Conservation (phyloP, 37 sponge, comb jelly and placozoan species). For the Spongilla lacustris region DNA sequence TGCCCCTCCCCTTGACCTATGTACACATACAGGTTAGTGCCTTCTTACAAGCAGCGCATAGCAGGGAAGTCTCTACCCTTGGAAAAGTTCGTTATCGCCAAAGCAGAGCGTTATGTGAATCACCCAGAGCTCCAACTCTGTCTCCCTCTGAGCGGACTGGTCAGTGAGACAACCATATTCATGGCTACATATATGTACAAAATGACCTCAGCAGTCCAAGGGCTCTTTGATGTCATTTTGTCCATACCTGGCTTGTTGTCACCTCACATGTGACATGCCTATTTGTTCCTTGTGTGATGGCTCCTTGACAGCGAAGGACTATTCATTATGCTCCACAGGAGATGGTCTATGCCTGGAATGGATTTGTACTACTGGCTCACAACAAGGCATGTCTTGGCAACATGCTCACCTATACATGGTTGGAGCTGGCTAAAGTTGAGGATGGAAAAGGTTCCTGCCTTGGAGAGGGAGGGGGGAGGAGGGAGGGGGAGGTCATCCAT, state of each 20-base stretch:
- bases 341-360: conserved; percentile 82
- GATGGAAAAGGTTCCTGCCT: conserved; percentile 29
- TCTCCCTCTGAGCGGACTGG: conserved; percentile 63
- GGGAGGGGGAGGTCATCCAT: background rate
- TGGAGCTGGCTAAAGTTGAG: conserved; percentile 27
- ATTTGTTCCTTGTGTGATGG: background rate
- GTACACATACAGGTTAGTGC: background rate
- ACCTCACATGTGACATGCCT: background rate
- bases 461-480: background rate
- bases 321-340: conserved; percentile 53
- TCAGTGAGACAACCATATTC: conserved; percentile 13
- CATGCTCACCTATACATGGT: conserved; percentile 23
- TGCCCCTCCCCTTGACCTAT: conserved; percentile 9
- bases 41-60: conserved; percentile 59
- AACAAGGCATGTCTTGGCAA: conserved; percentile 22
- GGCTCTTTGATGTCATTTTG: background rate
- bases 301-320: background rate
- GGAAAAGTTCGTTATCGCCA: conserved; percentile 70
- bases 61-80: conserved; percentile 80
- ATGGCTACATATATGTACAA: background rate
- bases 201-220: background rate
- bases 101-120: conserved; percentile 57
- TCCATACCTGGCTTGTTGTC: background rate
- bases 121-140: conserved; percentile 53
- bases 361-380: conserved; percentile 47